Evolutionary conservation across 2,797 vertebrate genomes (phyloP).

Genomic region (Silurus lanzhouensis): DNA sequence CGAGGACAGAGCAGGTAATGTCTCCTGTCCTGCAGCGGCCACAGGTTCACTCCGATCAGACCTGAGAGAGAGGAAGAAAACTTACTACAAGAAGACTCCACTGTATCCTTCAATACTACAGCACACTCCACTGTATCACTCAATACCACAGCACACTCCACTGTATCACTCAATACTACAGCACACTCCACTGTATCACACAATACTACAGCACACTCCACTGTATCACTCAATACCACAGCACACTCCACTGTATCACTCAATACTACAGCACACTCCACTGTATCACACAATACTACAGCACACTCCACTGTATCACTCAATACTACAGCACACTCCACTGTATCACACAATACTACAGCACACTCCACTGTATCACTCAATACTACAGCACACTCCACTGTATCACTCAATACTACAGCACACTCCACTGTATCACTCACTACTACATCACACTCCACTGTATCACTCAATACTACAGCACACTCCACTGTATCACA

Average conservation of each 20-base stretch:
- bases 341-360: not conserved
- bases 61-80: conserved; percentile 66
- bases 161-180: not conserved
- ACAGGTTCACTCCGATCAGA: conserved; percentile 85
- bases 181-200: not conserved
- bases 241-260: not conserved
- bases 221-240: not conserved
- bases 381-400: not conserved
- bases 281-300: not conserved
- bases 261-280: not conserved
- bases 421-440: not conserved
- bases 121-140: no score
- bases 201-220: not conserved
- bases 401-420: not conserved
- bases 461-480: not conserved
- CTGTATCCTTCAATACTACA: not conserved
- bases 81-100: no score
- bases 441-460: not conserved
- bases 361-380: not conserved
- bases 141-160: not conserved
- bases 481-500: not conserved
- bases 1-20: conserved; percentile 85
- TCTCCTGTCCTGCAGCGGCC: conserved; percentile 73
- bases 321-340: not conserved
- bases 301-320: not conserved